phyloP scores from a whole-genome alignment of 1,140 invertebrate genomes.

The Bathynomus jamesi region DNA sequence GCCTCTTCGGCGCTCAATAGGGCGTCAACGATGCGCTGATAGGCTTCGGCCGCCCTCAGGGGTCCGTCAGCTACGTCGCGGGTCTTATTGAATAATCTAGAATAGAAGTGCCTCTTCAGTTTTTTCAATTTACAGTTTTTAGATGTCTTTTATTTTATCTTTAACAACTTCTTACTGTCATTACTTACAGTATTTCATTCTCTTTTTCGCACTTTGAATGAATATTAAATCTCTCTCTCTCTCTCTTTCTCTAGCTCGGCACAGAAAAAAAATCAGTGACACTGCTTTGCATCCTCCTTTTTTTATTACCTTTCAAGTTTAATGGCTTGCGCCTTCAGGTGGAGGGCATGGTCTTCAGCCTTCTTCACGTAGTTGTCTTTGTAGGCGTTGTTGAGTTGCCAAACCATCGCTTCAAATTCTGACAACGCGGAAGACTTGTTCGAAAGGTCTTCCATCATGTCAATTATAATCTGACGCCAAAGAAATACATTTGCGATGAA shows the following conservation, averaged over 20 bases:
- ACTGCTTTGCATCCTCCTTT: too few species aligned
- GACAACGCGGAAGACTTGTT: slow-evolving; percentile 15
- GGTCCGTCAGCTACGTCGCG: slow-evolving; percentile 58
- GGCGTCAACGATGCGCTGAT: slow-evolving; percentile 65
- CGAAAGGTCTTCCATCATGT: slow-evolving; percentile 9
- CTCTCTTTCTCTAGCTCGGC: too few species aligned
- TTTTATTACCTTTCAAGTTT: slow-evolving; percentile 50
- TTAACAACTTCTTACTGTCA: too few species aligned
- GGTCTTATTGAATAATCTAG: slow-evolving; percentile 59
- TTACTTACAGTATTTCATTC: too few species aligned
- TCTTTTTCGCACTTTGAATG: too few species aligned
- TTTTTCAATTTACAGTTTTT: too few species aligned
- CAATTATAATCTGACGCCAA: slow-evolving; percentile 6
- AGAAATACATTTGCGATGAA: too few species aligned
- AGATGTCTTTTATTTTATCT: too few species aligned
- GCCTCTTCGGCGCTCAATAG: slow-evolving; percentile 55
- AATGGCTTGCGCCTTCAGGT: slow-evolving; percentile 55
- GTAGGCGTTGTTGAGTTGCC: slow-evolving; percentile 58
- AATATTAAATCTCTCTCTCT: too few species aligned
- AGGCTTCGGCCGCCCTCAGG: slow-evolving; percentile 68
- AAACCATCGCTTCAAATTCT: slow-evolving; percentile 46
- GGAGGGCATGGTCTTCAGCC: slow-evolving; percentile 58
- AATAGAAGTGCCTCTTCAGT: too few species aligned
- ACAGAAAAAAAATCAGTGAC: too few species aligned
- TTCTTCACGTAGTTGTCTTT: slow-evolving; percentile 56